Percentiles rank a stretch among this genome's conserved stretches.
These are phyloP conservation scores for Lepisosteus oculatus DNA, from an alignment of 2,113 vertebrate genomes.

Conservation along the genomic window DNA sequence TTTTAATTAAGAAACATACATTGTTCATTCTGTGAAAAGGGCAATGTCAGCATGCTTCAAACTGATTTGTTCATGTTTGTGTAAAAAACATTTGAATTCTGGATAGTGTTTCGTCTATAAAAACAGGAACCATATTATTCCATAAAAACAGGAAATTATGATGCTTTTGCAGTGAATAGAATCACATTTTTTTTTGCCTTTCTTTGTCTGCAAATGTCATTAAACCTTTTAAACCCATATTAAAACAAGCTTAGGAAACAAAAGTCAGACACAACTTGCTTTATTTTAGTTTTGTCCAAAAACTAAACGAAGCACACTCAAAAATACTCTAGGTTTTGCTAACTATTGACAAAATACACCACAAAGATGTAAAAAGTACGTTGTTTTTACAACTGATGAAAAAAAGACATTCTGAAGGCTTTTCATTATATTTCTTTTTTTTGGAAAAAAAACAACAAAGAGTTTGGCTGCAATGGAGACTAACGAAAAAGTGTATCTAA, in stretches of 20 bases:
- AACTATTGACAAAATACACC: slow-evolving; percentile 60
- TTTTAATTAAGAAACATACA: no score
- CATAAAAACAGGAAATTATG: no score
- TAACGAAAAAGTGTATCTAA: neutral
- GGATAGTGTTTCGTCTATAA: no score
- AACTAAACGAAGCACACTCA: slow-evolving; percentile 51
- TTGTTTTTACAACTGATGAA: slow-evolving; percentile 4
- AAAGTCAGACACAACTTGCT: slow-evolving; percentile 12
- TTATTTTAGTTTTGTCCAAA: slow-evolving; percentile 16
- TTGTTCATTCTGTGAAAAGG: no score
- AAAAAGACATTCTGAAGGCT: neutral
- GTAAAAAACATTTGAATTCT: no score
- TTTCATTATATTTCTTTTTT: neutral
- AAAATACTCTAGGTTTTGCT: slow-evolving; percentile 60
- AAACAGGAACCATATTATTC: no score
- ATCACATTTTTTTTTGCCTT: no score
- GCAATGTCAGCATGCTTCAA: no score
- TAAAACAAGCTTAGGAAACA: slow-evolving; percentile 1
- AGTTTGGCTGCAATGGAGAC: neutral
- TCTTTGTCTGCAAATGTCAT: no score
- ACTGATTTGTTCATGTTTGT: no score
- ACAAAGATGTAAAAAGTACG: slow-evolving; percentile 54
- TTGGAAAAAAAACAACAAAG: neutral
- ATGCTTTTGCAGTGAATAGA: no score
- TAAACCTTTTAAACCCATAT: neutral